A percentile compares a stretch with the other conserved stretches of the same genome.
Evolutionary conservation across 2,888 invertebrate genomes (phyloP).

Genomic region (Andrena flavipes): DNA sequence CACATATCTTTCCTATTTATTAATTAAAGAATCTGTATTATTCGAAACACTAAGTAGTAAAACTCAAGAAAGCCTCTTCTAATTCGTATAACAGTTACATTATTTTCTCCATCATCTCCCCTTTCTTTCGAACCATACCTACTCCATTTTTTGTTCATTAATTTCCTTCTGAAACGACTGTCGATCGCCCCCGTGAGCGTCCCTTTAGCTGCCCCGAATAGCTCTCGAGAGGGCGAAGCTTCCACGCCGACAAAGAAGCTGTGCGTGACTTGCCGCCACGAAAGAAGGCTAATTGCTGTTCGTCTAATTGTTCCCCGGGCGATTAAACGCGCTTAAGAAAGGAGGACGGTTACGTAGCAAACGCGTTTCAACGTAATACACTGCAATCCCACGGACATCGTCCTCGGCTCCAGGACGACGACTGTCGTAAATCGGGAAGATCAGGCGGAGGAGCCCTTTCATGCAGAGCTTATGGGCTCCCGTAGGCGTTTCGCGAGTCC

Average conservation of each 20-base stretch:
- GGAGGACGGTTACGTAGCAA: conserved; percentile 29
- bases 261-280: conserved; percentile 32
- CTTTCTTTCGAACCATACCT: background rate
- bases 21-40: too few species aligned
- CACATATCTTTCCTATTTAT: too few species aligned
- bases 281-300: conserved; percentile 43
- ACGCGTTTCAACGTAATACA: conserved; percentile 32
- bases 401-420: conserved; percentile 12
- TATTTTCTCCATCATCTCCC: background rate
- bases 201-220: conserved; percentile 18
- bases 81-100: too few species aligned
- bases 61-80: too few species aligned
- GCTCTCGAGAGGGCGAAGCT: conserved; percentile 12
- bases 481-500: conserved; percentile 42
- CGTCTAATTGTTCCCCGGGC: conserved; percentile 39
- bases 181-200: background rate
- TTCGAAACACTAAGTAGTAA: too few species aligned
- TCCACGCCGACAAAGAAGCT: conserved; percentile 36
- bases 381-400: background rate
- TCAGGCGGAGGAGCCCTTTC: conserved; percentile 30
- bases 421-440: conserved; percentile 51
- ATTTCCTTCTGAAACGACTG: conserved; percentile 16
- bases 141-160: conserved; percentile 8
- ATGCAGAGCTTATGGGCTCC: conserved; percentile 34
- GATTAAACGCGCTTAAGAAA: conserved; percentile 42